A percentile compares a stretch with the other conserved stretches of the same genome.
Evolutionary conservation across 2,797 vertebrate species (phyloP).

Genomic region (Thamnophis elegans): DNA sequence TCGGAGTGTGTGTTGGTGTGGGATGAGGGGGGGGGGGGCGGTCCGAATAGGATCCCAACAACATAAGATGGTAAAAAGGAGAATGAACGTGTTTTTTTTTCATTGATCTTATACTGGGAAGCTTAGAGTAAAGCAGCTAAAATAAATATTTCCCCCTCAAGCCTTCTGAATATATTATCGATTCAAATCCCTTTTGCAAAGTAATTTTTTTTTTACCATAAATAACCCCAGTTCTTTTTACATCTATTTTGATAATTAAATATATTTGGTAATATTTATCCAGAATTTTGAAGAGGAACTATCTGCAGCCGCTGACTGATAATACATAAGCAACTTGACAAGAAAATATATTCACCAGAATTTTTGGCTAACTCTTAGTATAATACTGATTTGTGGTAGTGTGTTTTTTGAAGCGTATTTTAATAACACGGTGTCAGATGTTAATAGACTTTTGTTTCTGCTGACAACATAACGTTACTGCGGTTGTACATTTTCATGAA

Average conservation of each 20-base stretch:
- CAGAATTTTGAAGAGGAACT: not conserved
- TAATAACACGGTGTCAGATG: slow-evolving; percentile 57
- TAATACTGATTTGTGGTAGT: slow-evolving; percentile 27
- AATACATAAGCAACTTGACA: slow-evolving; percentile 15
- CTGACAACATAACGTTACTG: slow-evolving; percentile 42
- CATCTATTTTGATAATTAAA: not conserved
- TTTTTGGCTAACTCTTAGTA: slow-evolving; percentile 43
- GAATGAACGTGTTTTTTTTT: not conserved
- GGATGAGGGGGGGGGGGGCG: too few species aligned
- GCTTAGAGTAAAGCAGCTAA: not conserved
- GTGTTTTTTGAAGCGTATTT: slow-evolving; percentile 39
- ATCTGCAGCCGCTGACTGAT: not conserved
- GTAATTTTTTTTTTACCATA: not conserved
- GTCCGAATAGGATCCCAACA: not conserved
- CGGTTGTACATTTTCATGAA: slow-evolving; percentile 63
- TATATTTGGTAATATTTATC: not conserved
- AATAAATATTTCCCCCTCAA: not conserved
- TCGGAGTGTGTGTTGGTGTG: too few species aligned
- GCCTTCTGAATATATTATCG: not conserved
- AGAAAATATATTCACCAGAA: not conserved
- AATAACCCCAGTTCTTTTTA: not conserved
- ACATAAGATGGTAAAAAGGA: not conserved
- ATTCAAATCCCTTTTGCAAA: not conserved
- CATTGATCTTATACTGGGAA: not conserved
- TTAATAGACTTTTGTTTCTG: slow-evolving; percentile 47